Evolutionary conservation across 2,113 vertebrate genomes (phyloP).

Genomic region (Pogona vitticeps): DNA sequence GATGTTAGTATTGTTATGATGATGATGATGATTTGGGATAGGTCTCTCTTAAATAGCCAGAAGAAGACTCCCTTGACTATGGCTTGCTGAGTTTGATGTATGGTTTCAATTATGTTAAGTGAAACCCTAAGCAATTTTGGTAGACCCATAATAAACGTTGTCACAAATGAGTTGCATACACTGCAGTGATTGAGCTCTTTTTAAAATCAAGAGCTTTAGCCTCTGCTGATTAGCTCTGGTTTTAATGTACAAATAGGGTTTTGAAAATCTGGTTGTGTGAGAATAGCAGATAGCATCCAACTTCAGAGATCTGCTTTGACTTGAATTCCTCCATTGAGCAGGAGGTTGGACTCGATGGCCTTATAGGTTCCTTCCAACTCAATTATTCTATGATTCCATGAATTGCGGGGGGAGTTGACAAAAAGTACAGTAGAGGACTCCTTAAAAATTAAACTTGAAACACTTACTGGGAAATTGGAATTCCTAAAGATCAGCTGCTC

Average conservation of each 20-base stretch:
- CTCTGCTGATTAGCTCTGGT: constrained; percentile 4
- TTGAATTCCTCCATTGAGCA: no score
- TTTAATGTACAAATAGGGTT: background rate
- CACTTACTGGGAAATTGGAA: constrained; percentile 42
- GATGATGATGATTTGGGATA: background rate
- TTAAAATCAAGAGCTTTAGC: background rate
- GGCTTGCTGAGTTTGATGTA: constrained; percentile 24
- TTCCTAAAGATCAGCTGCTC: constrained; percentile 50
- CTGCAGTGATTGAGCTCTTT: constrained; percentile 9
- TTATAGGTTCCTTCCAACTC: no score
- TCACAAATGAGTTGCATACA: background rate
- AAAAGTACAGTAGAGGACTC: no score
- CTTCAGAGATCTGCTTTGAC: no score
- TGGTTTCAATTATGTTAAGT: constrained; percentile 45
- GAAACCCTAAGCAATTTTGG: background rate
- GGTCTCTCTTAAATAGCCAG: background rate
- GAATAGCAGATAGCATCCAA: background rate
- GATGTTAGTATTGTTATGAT: background rate
- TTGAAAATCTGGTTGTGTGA: background rate
- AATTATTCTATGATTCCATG: no score
- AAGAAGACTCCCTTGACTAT: background rate
- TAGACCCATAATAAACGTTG: constrained; percentile 21
- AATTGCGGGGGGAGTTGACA: no score
- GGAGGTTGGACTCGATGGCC: no score
- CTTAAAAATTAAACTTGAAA: constrained; percentile 44